phyloP scores from a whole-genome alignment of 1,140 invertebrate species.

The Heliconius nattereri region DNA sequence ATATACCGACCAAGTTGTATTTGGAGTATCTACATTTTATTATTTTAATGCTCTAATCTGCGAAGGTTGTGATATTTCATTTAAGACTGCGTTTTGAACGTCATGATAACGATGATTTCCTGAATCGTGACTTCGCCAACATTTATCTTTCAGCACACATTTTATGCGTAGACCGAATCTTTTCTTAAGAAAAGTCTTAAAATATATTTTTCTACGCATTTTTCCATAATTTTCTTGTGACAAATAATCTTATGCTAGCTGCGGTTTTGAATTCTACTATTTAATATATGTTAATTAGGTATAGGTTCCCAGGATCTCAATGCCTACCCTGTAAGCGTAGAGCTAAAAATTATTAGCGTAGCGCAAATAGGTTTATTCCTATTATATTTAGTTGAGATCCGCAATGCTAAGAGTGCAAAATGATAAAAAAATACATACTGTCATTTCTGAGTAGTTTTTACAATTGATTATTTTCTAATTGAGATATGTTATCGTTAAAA shows the following conservation, averaged over 20 bases:
- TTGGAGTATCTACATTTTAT: too few species aligned
- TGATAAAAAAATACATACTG: neutral
- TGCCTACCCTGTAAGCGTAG: neutral
- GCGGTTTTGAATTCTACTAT: too few species aligned
- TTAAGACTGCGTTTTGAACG: constrained; percentile 21
- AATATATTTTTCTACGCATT: neutral
- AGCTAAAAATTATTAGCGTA: neutral
- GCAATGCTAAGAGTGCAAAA: neutral
- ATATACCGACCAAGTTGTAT: too few species aligned
- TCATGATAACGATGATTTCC: constrained; percentile 44
- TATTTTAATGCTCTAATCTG: constrained; percentile 8
- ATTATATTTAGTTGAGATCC: neutral
- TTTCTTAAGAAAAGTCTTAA: neutral
- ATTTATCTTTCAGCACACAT: constrained; percentile 23
- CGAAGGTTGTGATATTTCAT: constrained; percentile 20
- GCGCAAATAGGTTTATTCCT: neutral
- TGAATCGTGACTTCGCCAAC: constrained; percentile 47
- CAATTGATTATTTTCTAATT: constrained; percentile 1
- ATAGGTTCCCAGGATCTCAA: neutral
- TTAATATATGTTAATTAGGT: too few species aligned
- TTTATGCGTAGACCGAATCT: constrained; percentile 20
- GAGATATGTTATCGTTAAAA: neutral
- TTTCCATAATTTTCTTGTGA: neutral
- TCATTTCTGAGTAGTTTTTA: constrained; percentile 1
- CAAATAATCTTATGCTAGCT: neutral